Conservation (phyloP, 1,140 invertebrate genomes). For the Goniozus legneri region DNA sequence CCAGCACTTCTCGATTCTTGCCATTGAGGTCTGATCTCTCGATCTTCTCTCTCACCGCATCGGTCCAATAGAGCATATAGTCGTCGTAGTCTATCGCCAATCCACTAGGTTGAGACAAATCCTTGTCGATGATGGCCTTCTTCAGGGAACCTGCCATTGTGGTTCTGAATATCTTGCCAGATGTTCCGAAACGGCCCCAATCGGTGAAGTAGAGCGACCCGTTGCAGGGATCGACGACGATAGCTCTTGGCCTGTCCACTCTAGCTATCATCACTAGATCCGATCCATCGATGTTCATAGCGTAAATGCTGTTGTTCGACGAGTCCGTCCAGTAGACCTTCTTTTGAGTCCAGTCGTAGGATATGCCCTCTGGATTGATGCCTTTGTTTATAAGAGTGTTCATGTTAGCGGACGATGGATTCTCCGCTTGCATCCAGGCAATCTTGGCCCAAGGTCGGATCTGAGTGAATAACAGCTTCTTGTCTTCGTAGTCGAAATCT, state of each 20-base stretch:
- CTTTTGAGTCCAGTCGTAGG: slow-evolving; percentile 95
- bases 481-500: slow-evolving; percentile 91
- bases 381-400: slow-evolving; percentile 74
- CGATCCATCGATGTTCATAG: slow-evolving; percentile 86
- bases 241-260: slow-evolving; percentile 89
- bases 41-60: slow-evolving; percentile 95
- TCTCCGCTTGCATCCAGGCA: slow-evolving; percentile 70
- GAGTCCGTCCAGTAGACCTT: slow-evolving; percentile 98
- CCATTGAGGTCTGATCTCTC: slow-evolving; percentile 90
- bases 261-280: slow-evolving; percentile 90
- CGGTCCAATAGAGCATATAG: slow-evolving; percentile 95
- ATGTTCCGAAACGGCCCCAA: slow-evolving; percentile 89
- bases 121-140: slow-evolving; percentile 82
- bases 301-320: slow-evolving; percentile 90
- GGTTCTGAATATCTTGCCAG: slow-evolving; percentile 90
- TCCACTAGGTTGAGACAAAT: slow-evolving; percentile 93
- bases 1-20: slow-evolving; percentile 69
- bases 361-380: slow-evolving; percentile 92
- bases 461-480: slow-evolving; percentile 86
- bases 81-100: slow-evolving; percentile 96
- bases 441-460: slow-evolving; percentile 88
- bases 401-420: slow-evolving; percentile 62
- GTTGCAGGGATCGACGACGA: slow-evolving; percentile 95
- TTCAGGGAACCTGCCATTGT: slow-evolving; percentile 96
- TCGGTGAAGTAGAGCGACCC: slow-evolving; percentile 91